Conservation (phyloP, 23 tunicate species). For the Trididemnum miniatum region DNA sequence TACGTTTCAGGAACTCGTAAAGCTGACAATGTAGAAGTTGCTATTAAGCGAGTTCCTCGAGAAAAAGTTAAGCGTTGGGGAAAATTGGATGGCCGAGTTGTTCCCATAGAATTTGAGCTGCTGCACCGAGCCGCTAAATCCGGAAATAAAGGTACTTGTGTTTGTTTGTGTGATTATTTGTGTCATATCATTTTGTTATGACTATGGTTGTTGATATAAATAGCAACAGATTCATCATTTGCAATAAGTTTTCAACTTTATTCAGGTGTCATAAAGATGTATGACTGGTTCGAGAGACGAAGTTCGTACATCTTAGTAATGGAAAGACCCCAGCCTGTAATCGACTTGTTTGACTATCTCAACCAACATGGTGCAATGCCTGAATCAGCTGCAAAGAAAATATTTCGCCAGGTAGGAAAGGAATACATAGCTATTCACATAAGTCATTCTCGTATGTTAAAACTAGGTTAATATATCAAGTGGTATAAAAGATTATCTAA, state of each 20-base stretch:
- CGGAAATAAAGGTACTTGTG: constrained; percentile 69
- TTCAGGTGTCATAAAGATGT: constrained; percentile 80
- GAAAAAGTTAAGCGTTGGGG: constrained; percentile 96
- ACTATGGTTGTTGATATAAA: too few species aligned
- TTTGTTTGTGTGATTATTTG: too few species aligned
- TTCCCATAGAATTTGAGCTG: constrained; percentile 94
- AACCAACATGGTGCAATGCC: constrained; percentile 83
- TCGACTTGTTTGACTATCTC: constrained; percentile 91
- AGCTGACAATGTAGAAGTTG: constrained; percentile 88
- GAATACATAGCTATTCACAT: too few species aligned
- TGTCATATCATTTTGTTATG: too few species aligned
- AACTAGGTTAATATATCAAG: too few species aligned
- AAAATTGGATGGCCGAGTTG: constrained; percentile 71
- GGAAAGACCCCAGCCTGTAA: constrained; percentile 91
- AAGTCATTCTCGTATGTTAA: too few species aligned
- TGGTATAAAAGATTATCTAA: too few species aligned
- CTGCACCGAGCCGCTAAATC: constrained; percentile 68
- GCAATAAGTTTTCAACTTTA: too few species aligned
- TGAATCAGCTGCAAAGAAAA: constrained; percentile 63
- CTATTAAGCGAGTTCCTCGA: constrained; percentile 91
- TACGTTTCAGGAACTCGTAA: constrained; percentile 72
- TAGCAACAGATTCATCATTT: too few species aligned
- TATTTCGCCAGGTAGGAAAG: constrained; percentile 93
- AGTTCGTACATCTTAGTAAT: constrained; percentile 83
- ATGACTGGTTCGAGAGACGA: constrained; percentile 95